phyloP scores from a whole-genome alignment of 2,888 invertebrate genomes.

The Dorcus parallelipipedus region DNA sequence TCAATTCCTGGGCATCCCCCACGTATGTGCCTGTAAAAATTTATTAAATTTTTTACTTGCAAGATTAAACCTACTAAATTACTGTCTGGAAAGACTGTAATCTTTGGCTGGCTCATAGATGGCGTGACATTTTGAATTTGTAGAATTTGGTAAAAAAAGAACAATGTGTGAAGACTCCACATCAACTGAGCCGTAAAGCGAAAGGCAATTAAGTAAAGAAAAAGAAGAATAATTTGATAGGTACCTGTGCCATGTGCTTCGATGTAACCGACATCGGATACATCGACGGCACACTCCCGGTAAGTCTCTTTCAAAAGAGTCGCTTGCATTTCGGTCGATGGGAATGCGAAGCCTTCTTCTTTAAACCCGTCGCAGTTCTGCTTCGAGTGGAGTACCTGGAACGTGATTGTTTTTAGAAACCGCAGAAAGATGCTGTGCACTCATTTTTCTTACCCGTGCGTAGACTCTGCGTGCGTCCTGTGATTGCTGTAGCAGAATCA shows the following conservation, averaged over 20 bases:
- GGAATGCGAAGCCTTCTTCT: conserved; percentile 45
- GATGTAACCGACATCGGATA: conserved; percentile 68
- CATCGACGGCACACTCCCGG: conserved; percentile 67
- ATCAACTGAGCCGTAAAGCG: no score
- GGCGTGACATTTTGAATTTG: no score
- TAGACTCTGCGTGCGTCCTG: conserved; percentile 53
- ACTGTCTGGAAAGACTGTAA: no score
- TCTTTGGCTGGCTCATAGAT: no score
- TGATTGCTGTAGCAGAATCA: conserved; percentile 68
- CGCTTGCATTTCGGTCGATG: conserved; percentile 55
- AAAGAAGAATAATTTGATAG: no score
- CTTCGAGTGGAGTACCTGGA: conserved; percentile 37
- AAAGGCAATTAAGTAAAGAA: no score
- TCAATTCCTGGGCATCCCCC: conserved; percentile 90
- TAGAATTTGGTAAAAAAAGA: no score
- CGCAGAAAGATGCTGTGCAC: no score
- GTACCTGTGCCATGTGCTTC: conserved; percentile 61
- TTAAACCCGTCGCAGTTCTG: conserved; percentile 46
- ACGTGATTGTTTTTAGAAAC: neutral
- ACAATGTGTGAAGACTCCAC: no score
- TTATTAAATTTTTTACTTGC: neutral
- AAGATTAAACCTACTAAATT: no score
- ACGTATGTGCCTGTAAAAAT: conserved; percentile 60
- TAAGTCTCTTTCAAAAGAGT: conserved; percentile 62
- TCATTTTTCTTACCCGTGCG: conserved; percentile 41